Evolutionary conservation across 2,113 vertebrate species (phyloP).

Genomic region (Proterorhinus semilunaris): DNA sequence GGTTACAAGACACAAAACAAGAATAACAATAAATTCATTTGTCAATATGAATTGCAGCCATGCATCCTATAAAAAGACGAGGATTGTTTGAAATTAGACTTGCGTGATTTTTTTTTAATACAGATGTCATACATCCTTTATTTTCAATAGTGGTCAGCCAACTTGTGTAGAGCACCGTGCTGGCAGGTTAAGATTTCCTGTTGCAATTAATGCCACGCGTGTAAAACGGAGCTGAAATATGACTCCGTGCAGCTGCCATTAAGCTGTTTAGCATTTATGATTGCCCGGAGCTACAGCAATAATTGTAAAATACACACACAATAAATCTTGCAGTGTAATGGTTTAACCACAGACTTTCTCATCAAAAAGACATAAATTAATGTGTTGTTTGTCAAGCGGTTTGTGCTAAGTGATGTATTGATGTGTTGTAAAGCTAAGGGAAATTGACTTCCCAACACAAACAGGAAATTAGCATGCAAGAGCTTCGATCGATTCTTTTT

Average conservation of each 20-base stretch:
- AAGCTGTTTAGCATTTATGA: slow-evolving; percentile 10
- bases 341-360: neutral
- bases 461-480: neutral
- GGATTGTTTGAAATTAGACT: neutral
- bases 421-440: neutral
- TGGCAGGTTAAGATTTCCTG: neutral
- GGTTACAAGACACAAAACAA: no score
- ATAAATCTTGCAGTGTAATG: neutral
- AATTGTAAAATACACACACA: slow-evolving; percentile 2
- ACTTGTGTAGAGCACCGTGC: neutral
- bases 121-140: neutral
- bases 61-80: neutral
- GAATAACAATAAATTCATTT: neutral
- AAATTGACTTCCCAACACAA: neutral
- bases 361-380: slow-evolving; percentile 8
- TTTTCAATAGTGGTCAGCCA: neutral
- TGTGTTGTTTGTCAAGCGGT: slow-evolving; percentile 2
- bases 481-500: neutral
- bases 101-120: neutral
- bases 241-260: neutral
- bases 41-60: slow-evolving; percentile 3
- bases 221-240: slow-evolving; percentile 4
- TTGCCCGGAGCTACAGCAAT: slow-evolving; percentile 6
- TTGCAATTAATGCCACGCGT: neutral
- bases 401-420: slow-evolving; percentile 5